Base-by-base conservation (phyloP, 2,113 vertebrate species). In the Motacilla alba region DNA sequence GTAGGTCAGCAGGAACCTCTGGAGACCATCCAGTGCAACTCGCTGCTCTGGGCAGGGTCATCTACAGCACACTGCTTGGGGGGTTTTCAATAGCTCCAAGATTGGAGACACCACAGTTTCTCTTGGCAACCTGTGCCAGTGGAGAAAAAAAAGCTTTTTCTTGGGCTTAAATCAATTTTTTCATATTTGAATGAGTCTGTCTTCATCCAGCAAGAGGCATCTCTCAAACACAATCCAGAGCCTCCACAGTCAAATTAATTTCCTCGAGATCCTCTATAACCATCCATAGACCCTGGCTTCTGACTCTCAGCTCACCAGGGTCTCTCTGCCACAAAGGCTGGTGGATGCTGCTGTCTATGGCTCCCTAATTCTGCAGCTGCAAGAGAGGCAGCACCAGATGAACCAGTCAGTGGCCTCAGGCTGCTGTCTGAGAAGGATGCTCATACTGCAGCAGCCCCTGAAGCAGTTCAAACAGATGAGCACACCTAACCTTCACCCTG, bases 191-290 rank as follows among this genome's bases (percentile, higher is more conserved):
- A 43, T 31, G n/a, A 7, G 2, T 44, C 59, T 70, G 39, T 69
- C 68, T 52, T 23, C 3, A 2, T 67, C 33, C 78, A 89, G 62
- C n/a, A 89, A 83, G 44, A 84, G 10, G 17, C 22, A 37, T 13
- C 69, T 72, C 58, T 89, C 47, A 68, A 67, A 94, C 24, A 44
- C 24, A 88, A n/a, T 16, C 43, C 83, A 92, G 39, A 47, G 33
- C n/a, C 70, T 64, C 26, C 19, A 85, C 18, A 83, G 41, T 2
- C 24, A 46, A 26, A 85, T 41, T 30, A 43, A 20, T 58, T 15
- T 90, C 13, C 46, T 67, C 0, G 0, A 23, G 0, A 14, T 3
- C 18, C 14, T 55, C 37, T 31, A 23, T 14, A 87, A 15, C 37
- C 47, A 78, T 15, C 39, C 35, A 35, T 35, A 56, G 23, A 10